Base-by-base conservation (phyloP, 1,140 invertebrate genomes). In the Trichonephila inaurata region DNA sequence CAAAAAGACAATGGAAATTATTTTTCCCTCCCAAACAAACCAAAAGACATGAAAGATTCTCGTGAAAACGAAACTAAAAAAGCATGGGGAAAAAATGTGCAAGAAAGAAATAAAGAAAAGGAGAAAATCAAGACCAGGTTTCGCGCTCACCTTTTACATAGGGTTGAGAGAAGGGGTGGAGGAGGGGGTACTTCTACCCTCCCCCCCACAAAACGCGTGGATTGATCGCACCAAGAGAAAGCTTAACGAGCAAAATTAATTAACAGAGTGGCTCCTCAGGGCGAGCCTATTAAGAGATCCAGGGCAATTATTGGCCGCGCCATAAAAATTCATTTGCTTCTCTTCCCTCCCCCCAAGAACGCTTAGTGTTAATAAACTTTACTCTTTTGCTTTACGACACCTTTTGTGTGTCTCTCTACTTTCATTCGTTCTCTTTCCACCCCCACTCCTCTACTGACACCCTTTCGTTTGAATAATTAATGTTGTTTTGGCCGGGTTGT, bases 321-420 rank as follows among this genome's bases (percentile, higher is more conserved):
- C 92, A 93, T 93, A 93, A 93, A 93, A 93, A 93, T 93, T 88
- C 92, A 93, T 93, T 88, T 85, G 64, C 82, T 69, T 40, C 44
- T 62, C 51, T 21, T 33, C 90, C 60, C 89, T 58, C 58, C 81
- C 60, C 60, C 58, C 19, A 91, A 91, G 89, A 92, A 87, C 91
- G 83, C 92, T 88, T 88, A 88, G 92, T 88, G 92, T 93, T 93
- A 93, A 93, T 93, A 93, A 93, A 93, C 92, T 93, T 93, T 93
- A 93, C 92, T 93, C 92, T 93, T 93, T 93, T 93, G 92, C 85
- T 93, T 93, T 88, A 93, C 85, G 92, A 93, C 92, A 93, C 92
- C 92, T 93, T 93, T 93, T 93, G 92, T 92, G 91, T 92, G 19
- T 85, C 82, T 40, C 69, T 61, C 64, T 44, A n/a, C 77, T 60